Evolutionary conservation across 1,140 invertebrate species (phyloP).

Genomic region (Drosophila serrata): DNA sequence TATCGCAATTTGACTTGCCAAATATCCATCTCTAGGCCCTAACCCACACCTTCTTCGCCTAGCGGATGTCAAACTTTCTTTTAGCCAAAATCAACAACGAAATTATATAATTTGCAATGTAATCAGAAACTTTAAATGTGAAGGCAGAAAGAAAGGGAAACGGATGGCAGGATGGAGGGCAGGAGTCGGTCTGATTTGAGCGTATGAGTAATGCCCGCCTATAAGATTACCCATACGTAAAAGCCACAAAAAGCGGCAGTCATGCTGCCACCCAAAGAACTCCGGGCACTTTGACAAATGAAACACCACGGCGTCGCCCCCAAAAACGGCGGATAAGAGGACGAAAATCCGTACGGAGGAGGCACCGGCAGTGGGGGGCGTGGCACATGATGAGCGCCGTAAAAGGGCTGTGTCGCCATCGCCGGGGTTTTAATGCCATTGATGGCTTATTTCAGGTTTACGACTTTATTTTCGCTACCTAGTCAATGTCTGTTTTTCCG

Average conservation of each 20-base stretch:
- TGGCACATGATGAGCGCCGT: constrained; percentile 44
- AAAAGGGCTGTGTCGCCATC: constrained; percentile 62
- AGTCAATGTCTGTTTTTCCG: constrained; percentile 57
- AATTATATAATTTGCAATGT: constrained; percentile 84
- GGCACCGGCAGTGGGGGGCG: constrained; percentile 1
- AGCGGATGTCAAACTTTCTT: constrained; percentile 47
- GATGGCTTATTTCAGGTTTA: constrained; percentile 84
- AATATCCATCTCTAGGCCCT: background rate
- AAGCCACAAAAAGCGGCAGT: constrained; percentile 68
- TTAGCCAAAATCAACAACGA: constrained; percentile 72
- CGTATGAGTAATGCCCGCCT: constrained; percentile 81
- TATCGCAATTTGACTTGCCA: background rate
- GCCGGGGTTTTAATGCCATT: constrained; percentile 79
- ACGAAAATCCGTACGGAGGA: background rate
- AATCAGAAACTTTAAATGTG: constrained; percentile 82
- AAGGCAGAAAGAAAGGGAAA: constrained; percentile 5
- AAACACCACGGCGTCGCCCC: constrained; percentile 65
- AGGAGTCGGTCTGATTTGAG: constrained; percentile 32
- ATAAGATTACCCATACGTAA: constrained; percentile 81
- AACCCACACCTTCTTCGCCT: background rate
- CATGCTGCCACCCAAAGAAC: constrained; percentile 45
- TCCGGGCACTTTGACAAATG: constrained; percentile 80
- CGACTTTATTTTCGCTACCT: constrained; percentile 83
- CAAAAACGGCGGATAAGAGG: constrained; percentile 17
- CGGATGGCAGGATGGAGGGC: background rate